These are phyloP conservation scores for Troilus luridus DNA, from an alignment of 2,888 invertebrate genomes.

Conservation along the genomic window DNA sequence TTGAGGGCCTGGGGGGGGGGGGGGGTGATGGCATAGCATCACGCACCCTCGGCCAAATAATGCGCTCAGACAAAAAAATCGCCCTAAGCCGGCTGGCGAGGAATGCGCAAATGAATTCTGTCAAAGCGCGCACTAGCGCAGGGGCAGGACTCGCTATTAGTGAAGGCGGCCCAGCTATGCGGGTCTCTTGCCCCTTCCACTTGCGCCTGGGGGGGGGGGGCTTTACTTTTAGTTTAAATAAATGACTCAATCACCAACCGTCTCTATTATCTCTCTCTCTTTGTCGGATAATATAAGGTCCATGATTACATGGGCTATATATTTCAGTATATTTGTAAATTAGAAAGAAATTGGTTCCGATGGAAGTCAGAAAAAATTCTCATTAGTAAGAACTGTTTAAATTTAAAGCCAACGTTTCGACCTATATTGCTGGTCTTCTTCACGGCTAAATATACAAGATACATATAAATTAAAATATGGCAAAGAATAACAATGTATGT, in stretches of 20 bases:
- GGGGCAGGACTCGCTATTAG: neutral
- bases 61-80: constrained; percentile 1
- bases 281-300: too few species aligned
- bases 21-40: neutral
- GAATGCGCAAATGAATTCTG: constrained; percentile 48
- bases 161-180: neutral
- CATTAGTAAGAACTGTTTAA: too few species aligned
- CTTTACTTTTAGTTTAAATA: constrained; percentile 13
- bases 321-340: too few species aligned
- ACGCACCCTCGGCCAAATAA: constrained; percentile 7
- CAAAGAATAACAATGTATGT: too few species aligned
- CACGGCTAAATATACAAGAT: too few species aligned
- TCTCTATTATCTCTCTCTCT: too few species aligned
- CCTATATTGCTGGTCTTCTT: too few species aligned
- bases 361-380: too few species aligned
- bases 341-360: too few species aligned
- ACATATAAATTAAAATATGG: too few species aligned
- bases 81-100: constrained; percentile 18
- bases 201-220: neutral
- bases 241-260: neutral
- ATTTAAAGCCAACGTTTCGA: too few species aligned
- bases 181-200: neutral
- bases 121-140: neutral
- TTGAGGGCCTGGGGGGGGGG: neutral
- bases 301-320: too few species aligned